Base-by-base conservation (phyloP, 2,113 vertebrate species). In the Corvus moneduloides region DNA sequence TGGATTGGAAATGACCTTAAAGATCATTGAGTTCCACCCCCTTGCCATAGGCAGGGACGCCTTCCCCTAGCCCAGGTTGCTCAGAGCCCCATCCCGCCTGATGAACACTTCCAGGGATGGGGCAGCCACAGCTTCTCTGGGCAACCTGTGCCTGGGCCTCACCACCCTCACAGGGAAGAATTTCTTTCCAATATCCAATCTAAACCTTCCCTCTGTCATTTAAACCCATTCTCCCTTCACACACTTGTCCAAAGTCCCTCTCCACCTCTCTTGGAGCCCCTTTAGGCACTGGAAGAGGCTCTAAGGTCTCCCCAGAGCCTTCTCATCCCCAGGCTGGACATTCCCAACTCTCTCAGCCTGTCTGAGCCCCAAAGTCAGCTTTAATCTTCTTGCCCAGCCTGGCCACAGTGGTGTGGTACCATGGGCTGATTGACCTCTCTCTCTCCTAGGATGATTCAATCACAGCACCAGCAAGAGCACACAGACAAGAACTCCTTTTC, bases 61-160 rank as follows among this genome's bases (percentile, higher is more conserved):
- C 13, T 43, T 49, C 13, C 22, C 5, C 26, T 11, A 16, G 0
- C 0, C 6, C 27, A 68, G 13, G 32, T 1, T 37, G 22, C 32
- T 75, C 41, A 0, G 0, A 37, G 13, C 48, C 11, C 8, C 22
- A 27, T 28, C 41, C 55, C 27, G 1, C n/a, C 10, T 68, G 48
- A n/a, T 4, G 26, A 1, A 69, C 21, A 32, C 7, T 20, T 19
- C 32, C 41, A 77, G 28, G 48, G 14, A 83, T 35, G n/a, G 1
- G 4, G 16, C 24, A 61, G 0, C 15, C 71, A 33, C 41, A 76
- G 10, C 2, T 32, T 41, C 48, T 33, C 41, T 55, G 26, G 18
- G 21, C 11, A 76, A 0, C 7, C 48, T 27, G 11, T 32, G 14
- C 63, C 14, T n/a, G 24, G 13, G 15, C 37, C 61, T 51, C 10